Base-by-base conservation (phyloP, 2,888 invertebrate species). In the Nephrotoma appendiculata region DNA sequence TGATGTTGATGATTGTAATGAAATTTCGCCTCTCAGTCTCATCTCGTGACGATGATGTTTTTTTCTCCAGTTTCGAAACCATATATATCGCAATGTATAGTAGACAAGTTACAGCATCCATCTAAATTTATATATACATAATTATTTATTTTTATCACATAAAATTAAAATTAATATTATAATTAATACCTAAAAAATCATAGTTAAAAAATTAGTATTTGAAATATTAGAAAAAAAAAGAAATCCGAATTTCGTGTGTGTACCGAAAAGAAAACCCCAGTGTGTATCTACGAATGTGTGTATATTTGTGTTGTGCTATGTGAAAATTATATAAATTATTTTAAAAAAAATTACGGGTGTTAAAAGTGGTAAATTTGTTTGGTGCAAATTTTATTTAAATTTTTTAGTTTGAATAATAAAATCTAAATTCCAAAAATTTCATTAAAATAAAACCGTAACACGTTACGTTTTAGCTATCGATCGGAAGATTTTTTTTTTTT, bases 61-160 rank as follows among this genome's bases (percentile, higher is more conserved):
- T 71, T 71, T 71, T 71, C 71, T 71, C 71, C 71, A 71, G 71
- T 9, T 71, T 71, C 71, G 31, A 31, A 71, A 71, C 31, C 71
- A 31, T 71, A 71, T 31, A 71, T 71, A 71, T 71, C 11, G 71
- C 19, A 71, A 71, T 71, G 31, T 71, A 71, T 71, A 71, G 71
- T 84, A 84, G 84, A 84, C 84, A 84, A 84, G 84, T 84, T 43
- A 84, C 84, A 84, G 84, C 84, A 84, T 84, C 84, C 84, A 84
- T 84, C 42, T 42, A 42, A 43, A 71, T 71, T 71, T 71, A 71
- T 71, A 71, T 71, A 71, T 71, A 31, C 31, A 31, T 31, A 31
- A 31, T 44, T 44, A 44, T 44, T 9, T 9, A 71, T 71, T 71
- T 31, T 71, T 71, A 71, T 71, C 71, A 71, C 11, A 71, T 31